Base-by-base conservation (phyloP, 1,140 invertebrate species). In the Magallana gigas region DNA sequence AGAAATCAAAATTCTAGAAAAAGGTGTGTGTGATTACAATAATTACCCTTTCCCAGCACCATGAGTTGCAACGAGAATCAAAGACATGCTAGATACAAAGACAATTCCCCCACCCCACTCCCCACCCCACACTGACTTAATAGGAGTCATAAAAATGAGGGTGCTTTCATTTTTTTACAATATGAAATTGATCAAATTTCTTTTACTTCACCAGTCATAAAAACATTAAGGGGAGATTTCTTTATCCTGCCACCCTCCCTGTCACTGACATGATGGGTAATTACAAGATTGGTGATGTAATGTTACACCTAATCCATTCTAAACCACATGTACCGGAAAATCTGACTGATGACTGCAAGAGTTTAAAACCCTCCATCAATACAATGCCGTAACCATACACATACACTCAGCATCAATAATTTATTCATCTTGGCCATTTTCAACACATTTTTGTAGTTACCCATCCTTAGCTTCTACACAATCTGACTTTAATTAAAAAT, bases 401-500 rank as follows among this genome's bases (percentile, higher is more conserved):
- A 71, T 23, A 71, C 68, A 71, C 68, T 71, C 68, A 36, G 68
- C 68, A 71, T 71, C 68, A 71, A 71, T 71, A 71, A 71, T 71
- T 71, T 71, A 71, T 71, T 71, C 68, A 71, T 29, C 68, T 71
- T 71, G 68, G 68, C 68, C 68, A 71, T 71, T 71, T 68, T 71
- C 68, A 71, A 71, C 68, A 71, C 68, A 71, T 71, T 71, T 71
- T 71, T 71, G 68, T 71, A 29, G 68, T 71, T 71, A 71, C 68
- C 68, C 18, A 71, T 71, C 68, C 68, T 29, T 71, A 3, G 8
- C 68, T 9, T 71, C 68, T 29, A 29, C 18, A 71, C 48, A 82
- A 82, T 82, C 80, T 82, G 80, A 82, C 80, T 82, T 82, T 82
- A 82, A 82, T 82, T 82, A 82, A 82, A 58, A 82, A 82, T 71